Evolutionary conservation across 2,797 vertebrate species (phyloP).

Genomic region (Lophius americanus): DNA sequence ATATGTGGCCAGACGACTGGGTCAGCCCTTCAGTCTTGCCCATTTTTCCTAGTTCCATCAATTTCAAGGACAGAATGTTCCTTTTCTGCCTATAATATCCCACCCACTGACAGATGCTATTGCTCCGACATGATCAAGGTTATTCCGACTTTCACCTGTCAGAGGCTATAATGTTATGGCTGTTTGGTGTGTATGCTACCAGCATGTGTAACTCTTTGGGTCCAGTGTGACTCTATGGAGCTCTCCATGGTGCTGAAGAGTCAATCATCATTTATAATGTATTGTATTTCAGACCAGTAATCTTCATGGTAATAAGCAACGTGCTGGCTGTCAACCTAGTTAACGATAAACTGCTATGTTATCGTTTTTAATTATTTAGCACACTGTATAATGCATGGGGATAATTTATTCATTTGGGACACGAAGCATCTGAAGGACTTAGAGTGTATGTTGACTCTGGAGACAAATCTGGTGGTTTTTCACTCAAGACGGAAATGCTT

Average conservation of each 20-base stretch:
- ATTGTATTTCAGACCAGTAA: conserved; percentile 15
- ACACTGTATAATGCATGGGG: conserved; percentile 47
- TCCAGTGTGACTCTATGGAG: not conserved
- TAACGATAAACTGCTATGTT: conserved; percentile 17
- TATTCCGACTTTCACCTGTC: too few species aligned
- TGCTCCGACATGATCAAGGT: too few species aligned
- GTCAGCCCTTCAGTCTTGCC: too few species aligned
- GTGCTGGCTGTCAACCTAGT: conserved; percentile 38
- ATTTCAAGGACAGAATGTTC: too few species aligned
- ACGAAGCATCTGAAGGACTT: conserved; percentile 26
- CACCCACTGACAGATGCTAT: too few species aligned
- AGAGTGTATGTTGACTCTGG: not conserved
- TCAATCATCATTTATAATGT: not conserved
- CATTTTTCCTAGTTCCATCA: too few species aligned
- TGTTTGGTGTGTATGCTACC: too few species aligned
- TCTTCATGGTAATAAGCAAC: conserved; percentile 35
- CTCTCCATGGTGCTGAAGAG: conserved; percentile 37
- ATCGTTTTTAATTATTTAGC: conserved; percentile 56
- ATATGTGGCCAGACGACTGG: too few species aligned
- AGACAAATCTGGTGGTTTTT: not conserved
- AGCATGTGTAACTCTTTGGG: too few species aligned
- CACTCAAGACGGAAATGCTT: not conserved
- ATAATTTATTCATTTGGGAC: conserved; percentile 56
- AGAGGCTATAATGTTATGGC: too few species aligned
- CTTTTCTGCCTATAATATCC: too few species aligned